Evolutionary conservation across 2,888 invertebrate species (phyloP), one percentile per base, ranked within the genome.

Genomic region (Stegophylla sp.): DNA sequence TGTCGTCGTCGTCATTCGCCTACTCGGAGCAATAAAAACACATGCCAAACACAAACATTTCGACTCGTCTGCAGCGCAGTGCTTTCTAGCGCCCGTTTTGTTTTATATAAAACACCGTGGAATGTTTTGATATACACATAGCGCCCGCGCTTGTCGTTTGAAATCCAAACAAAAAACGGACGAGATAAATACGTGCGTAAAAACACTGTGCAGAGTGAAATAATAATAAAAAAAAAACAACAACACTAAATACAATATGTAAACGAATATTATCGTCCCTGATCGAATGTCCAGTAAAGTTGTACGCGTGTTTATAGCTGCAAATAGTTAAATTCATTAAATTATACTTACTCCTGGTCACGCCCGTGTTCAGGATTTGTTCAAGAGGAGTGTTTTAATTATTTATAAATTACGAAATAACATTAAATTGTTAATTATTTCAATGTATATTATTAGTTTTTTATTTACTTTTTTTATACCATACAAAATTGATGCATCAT

Each of bases 41-140:
- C 71, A 71, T 71, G 79, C 79, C 79, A 61, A 79, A 71, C 79
- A 69, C 79, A 69, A 79, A 79, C 79, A 79, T 79, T 79, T 75
- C 75, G 75, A 53, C 64, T 63, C 63, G 17, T 28, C 7, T 3
- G 34, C 34, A 7, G 34, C 34, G 34, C 7, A 34, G 34, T 66
- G 13, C 51, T 28, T 17, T 61, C 59, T 3, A 34, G 56, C 43
- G 56, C 45, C 17, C 45, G 56, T 51, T 64, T 66, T 75, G 75
- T 75, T 75, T 34, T 34, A 7, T 5, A 66, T 66, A 75, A 66
- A 75, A 75, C 75, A 64, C 41, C 64, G 41, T 26, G 48, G 63
- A 63, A 74, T 63, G 26, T 74, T 63, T 74, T 74, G 74, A 64
- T 75, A n/a, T 53, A 75, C 75, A 66, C 75, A 53, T 7, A 34